Evolutionary conservation across 2,888 invertebrate species (phyloP).

Genomic region (Drosophila neoperkinsi): DNA sequence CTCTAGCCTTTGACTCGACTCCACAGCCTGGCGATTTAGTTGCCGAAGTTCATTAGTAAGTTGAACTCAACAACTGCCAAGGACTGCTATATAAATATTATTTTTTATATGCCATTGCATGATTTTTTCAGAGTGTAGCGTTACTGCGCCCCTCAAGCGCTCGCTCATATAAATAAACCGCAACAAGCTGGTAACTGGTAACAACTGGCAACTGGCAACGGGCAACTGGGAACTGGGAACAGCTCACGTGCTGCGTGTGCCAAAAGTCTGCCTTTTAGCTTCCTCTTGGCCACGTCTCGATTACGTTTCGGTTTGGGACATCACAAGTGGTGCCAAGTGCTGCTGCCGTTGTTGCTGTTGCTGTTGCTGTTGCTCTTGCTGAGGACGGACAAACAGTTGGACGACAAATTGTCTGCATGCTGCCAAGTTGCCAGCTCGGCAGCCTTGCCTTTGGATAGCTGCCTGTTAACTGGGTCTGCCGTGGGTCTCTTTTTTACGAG

Average conservation of each 20-base stretch:
- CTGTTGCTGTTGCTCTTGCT: constrained; percentile 46
- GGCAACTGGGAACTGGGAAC: constrained; percentile 11
- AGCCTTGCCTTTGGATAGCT: constrained; percentile 23
- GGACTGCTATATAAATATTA: background rate
- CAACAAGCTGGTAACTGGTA: constrained; percentile 37
- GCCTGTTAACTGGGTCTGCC: constrained; percentile 26
- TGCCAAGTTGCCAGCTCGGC: constrained; percentile 35
- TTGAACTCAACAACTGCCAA: background rate
- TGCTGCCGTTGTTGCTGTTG: constrained; percentile 42
- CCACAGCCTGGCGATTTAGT: background rate
- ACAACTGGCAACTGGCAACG: constrained; percentile 14
- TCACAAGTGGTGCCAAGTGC: constrained; percentile 62
- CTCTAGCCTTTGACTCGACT: background rate
- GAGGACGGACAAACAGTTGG: constrained; percentile 62
- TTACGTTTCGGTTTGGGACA: constrained; percentile 75
- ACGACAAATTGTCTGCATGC: constrained; percentile 68
- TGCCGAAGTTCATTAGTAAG: background rate
- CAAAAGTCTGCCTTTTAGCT: constrained; percentile 62
- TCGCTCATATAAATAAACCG: constrained; percentile 62
- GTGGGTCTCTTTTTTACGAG: constrained; percentile 75
- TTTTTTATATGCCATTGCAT: background rate
- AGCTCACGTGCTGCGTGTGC: constrained; percentile 78
- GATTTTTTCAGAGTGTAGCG: background rate
- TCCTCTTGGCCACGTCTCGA: constrained; percentile 52
- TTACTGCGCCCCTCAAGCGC: constrained; percentile 1